Base-by-base conservation (phyloP, 2,888 invertebrate species). In the Geophilus truncorum region DNA sequence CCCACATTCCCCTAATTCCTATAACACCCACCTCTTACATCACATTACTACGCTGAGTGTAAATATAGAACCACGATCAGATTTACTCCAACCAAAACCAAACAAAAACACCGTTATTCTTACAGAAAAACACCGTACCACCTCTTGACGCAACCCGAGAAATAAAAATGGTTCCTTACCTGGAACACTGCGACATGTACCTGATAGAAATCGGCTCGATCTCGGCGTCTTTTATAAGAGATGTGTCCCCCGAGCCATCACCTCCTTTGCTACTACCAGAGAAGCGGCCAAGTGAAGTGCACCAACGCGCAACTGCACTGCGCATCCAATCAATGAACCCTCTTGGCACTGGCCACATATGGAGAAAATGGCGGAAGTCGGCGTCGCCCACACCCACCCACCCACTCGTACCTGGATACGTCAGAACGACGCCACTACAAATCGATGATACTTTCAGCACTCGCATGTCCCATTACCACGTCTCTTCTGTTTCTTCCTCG, bases 211-310 rank as follows among this genome's bases (percentile, higher is more conserved):
- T 62, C 62, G 12, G 62, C 62, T 62, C 62, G 62, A 62, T 25
- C 62, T 62, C 62, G 62, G 62, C 28, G 45, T 62, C 25, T 62
- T 62, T 62, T 62, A 62, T 62, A 25, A 23, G 62, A 62, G 62
- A 62, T 62, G 62, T 62, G 62, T 62, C 62, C 62, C 62, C 25
- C 62, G 62, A 62, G 62, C 62, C 62, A 62, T 62, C 62, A 62
- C 62, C 62, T 62, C 62, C 62, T 62, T 62, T 62, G 12, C 23
- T 62, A 62, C 25, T 62, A 21, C 7, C 3, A 45, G 45, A 4
- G 45, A 45, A 18, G 12, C 5, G n/a, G 57, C 21, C 3, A 25
- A 25, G 1, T 23, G 62, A 12, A 25, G 28, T 25, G 28, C 62
- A 28, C 25, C 25, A 62, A 25, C 25, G 62, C 62, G 62, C 62